Percentiles rank a stretch among this genome's conserved stretches.
phyloP scores from a whole-genome alignment of 1,140 invertebrate species.

The Lepeophtheirus salmonis region DNA sequence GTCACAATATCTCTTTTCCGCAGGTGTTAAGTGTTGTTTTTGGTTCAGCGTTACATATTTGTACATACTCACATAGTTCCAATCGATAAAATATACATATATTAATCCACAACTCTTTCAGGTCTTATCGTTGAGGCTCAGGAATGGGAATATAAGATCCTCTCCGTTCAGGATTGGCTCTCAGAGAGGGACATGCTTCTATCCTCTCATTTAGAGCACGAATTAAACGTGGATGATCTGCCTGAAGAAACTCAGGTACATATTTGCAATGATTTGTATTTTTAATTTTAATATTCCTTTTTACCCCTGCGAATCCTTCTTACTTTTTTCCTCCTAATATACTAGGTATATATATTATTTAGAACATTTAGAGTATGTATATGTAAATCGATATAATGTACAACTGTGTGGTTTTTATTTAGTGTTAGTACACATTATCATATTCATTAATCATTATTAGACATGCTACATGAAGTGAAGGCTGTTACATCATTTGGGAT shows the following conservation, averaged over 20 bases:
- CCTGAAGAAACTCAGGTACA: constrained; percentile 56
- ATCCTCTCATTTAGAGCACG: constrained; percentile 50
- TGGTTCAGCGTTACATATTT: neutral
- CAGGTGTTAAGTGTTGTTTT: neutral
- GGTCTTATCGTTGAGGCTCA: constrained; percentile 53
- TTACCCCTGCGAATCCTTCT: no score
- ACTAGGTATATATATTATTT: no score
- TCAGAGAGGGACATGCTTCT: constrained; percentile 45
- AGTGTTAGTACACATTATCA: no score
- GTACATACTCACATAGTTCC: neutral
- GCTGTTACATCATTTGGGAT: no score
- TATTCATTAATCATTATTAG: no score
- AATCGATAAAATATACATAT: neutral
- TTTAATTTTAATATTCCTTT: no score
- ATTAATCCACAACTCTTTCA: constrained; percentile 29
- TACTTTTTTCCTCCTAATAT: no score
- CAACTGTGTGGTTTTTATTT: no score
- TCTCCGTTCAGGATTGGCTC: constrained; percentile 53
- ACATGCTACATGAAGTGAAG: no score
- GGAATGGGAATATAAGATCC: constrained; percentile 50
- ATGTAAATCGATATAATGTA: no score
- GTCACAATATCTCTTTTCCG: neutral
- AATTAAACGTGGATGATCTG: constrained; percentile 55
- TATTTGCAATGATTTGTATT: no score
- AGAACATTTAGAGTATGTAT: no score